These are phyloP conservation scores for Tiaroga cobitis DNA, from an alignment of 2,797 vertebrate species.

Conservation along the genomic window DNA sequence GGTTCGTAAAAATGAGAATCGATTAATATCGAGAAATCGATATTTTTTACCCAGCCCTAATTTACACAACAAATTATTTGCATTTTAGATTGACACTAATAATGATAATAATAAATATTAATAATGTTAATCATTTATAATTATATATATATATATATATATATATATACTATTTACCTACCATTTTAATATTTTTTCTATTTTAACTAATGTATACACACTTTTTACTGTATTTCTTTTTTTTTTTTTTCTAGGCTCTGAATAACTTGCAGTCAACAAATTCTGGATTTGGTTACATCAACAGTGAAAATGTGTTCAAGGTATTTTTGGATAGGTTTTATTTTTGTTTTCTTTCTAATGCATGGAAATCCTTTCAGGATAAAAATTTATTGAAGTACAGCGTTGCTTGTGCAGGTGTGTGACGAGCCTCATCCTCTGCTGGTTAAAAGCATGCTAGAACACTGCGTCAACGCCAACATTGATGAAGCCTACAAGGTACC, in stretches of 20 bases:
- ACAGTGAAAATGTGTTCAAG: constrained; percentile 98
- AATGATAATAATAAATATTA: too few relatives aligned
- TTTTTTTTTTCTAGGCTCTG: constrained; percentile 79
- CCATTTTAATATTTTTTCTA: background rate
- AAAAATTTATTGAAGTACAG: background rate
- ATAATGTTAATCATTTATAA: background rate
- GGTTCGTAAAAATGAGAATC: too few relatives aligned
- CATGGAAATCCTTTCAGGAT: background rate
- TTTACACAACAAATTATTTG: too few relatives aligned
- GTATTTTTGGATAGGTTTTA: constrained; percentile 58
- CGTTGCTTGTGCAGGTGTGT: constrained; percentile 81
- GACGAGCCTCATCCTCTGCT: constrained; percentile 96
- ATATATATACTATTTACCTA: too few relatives aligned
- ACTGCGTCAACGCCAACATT: constrained; percentile 86
- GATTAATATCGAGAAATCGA: too few relatives aligned
- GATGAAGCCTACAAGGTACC: constrained; percentile 90
- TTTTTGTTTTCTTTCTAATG: background rate
- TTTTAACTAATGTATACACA: background rate
- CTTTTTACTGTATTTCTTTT: background rate
- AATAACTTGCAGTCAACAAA: constrained; percentile 97
- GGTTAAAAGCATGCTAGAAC: constrained; percentile 95
- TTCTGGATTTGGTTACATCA: constrained; percentile 92
- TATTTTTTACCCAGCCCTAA: too few relatives aligned
- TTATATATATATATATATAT: too few relatives aligned
- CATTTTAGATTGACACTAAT: background rate